A percentile compares a stretch with the other conserved stretches of the same genome.
phyloP scores from a whole-genome alignment of 1,140 invertebrate species.

The Sycophaga agraensis region DNA sequence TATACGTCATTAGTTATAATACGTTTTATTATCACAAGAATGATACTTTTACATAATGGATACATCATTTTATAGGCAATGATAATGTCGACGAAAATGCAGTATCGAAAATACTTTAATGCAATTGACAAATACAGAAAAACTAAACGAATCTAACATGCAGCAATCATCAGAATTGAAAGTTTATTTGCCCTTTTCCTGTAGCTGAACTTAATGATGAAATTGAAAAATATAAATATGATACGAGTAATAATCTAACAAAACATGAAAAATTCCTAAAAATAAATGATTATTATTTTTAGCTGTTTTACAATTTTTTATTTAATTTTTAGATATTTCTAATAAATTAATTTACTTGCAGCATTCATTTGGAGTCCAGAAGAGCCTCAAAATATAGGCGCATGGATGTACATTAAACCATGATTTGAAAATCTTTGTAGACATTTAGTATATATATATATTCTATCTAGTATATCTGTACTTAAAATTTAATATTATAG shows the following conservation, averaged over 20 bases:
- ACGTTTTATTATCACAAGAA: no score
- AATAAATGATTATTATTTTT: no score
- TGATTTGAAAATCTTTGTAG: constrained; percentile 91
- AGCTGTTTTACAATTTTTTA: no score
- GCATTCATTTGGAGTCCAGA: constrained; percentile 97
- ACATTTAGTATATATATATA: constrained; percentile 60
- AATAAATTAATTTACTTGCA: constrained; percentile 48
- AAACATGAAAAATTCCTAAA: neutral
- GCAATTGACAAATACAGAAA: constrained; percentile 75
- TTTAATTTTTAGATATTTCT: no score
- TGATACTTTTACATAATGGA: neutral
- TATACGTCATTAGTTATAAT: neutral
- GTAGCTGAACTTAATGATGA: constrained; percentile 72
- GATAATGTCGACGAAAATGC: constrained; percentile 48
- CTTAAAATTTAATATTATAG: neutral
- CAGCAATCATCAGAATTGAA: constrained; percentile 88
- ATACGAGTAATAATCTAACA: no score
- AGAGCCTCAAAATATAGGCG: constrained; percentile 95
- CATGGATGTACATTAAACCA: constrained; percentile 90
- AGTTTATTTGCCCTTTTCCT: constrained; percentile 91
- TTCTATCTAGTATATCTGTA: neutral
- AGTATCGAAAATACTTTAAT: constrained; percentile 93
- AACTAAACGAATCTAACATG: constrained; percentile 66
- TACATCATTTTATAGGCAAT: constrained; percentile 61
- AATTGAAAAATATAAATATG: constrained; percentile 76